Evolutionary conservation across 2,797 vertebrate genomes (phyloP), one percentile per base, ranked within the genome.

Genomic region (Triplophysa yarkandensis): DNA sequence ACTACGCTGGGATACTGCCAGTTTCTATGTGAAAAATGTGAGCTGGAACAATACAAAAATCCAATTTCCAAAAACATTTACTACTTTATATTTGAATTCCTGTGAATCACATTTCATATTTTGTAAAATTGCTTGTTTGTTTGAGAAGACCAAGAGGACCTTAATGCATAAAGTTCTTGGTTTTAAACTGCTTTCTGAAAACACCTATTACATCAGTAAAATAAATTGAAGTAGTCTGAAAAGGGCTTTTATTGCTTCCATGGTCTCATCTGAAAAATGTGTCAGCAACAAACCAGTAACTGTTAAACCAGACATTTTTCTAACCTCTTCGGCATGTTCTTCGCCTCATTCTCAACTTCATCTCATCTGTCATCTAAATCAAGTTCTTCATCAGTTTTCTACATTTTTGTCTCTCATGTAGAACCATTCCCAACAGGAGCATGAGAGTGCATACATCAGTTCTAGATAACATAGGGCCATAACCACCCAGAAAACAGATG

Each of bases 401-500:
- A 21, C 9, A 16, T 27, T 69, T 27, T n/a, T 55, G 8, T 27
- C 34, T 13, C 13, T 19, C 27, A 36, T 58, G 68, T 52, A 28
- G 43, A 28, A 48, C 28, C 39, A n/a, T 11, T 13, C 17, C 34
- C 27, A 68, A 61, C 1, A 0, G 2, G 10, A 27, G 32, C 39
- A 72, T 4, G 14, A 7, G 6, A 54, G 36, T 32, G 25, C 57
- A 58, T 23, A 32, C 55, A 61, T 71, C 19, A 41, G 48, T 64
- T 65, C 36, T 21, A 39, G 17, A 48, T 72, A 68, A 60, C 14
- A 1, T 44, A 28, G 6, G 2, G 14, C 52, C 8, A 16, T 46
- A 39, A 68, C 68, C 17, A 11, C 36, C 30, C 44, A 55, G 64
- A 78, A 78, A 78, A 74, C 71, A 68, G 65, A 74, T 78, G 71